Conservation (phyloP, 1,140 invertebrate species). For the Proales similis region DNA sequence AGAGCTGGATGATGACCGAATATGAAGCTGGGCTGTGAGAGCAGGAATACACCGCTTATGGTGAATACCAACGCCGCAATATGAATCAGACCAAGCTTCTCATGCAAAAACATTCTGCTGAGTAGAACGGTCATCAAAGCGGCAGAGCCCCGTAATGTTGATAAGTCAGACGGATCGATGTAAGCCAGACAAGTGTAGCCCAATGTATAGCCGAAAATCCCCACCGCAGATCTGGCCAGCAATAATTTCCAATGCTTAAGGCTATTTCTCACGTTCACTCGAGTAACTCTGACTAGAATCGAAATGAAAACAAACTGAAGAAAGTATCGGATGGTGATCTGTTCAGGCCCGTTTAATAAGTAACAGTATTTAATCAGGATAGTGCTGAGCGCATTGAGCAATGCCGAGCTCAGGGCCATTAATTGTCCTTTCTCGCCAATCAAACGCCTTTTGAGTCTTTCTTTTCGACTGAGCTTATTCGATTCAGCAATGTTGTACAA, state of each 20-base stretch:
- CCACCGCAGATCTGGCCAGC: too few relatives aligned
- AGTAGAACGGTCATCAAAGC: constrained; percentile 8
- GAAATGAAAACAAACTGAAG: constrained; percentile 5
- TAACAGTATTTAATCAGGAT: too few relatives aligned
- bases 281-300: not conserved
- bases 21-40: not conserved
- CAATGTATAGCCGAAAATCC: constrained; percentile 18
- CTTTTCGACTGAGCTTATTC: too few relatives aligned
- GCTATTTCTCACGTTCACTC: constrained; percentile 1
- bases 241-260: too few relatives aligned
- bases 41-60: not conserved
- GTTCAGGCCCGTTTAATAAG: constrained; percentile 17
- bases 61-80: not conserved
- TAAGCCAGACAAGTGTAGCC: constrained; percentile 18
- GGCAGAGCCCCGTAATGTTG: constrained; percentile 8
- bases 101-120: not conserved
- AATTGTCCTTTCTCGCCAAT: too few relatives aligned
- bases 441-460: too few relatives aligned
- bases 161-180: constrained; percentile 13
- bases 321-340: constrained; percentile 3
- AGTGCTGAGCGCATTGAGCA: too few relatives aligned
- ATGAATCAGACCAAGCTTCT: not conserved
- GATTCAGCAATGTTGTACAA: too few relatives aligned
- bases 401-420: too few relatives aligned
- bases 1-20: not conserved